Conservation (phyloP, 2,888 invertebrate genomes). For the Limnephilus rhombicus region DNA sequence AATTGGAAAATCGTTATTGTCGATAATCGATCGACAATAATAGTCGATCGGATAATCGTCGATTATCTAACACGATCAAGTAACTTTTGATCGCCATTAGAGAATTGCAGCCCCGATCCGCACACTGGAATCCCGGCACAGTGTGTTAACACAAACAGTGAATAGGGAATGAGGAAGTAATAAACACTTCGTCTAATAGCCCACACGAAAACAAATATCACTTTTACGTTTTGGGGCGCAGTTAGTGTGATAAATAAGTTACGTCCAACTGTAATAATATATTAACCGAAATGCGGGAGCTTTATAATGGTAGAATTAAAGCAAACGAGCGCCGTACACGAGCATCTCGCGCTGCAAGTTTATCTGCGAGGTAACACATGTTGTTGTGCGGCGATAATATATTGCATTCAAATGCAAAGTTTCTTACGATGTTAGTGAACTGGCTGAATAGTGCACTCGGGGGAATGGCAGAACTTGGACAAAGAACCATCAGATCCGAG, state of each 20-base stretch:
- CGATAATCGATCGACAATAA: no score
- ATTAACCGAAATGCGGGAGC: constrained; percentile 10
- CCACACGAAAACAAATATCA: constrained; percentile 40
- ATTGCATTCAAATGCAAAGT: constrained; percentile 20
- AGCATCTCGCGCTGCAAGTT: background rate
- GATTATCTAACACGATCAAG: no score
- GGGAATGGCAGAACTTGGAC: constrained; percentile 18
- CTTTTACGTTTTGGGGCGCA: constrained; percentile 17
- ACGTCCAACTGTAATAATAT: constrained; percentile 7
- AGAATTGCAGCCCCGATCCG: background rate
- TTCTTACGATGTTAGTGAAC: constrained; percentile 17
- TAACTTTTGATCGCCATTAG: no score
- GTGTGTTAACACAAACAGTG: background rate
- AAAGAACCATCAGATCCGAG: constrained; percentile 25
- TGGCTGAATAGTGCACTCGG: background rate
- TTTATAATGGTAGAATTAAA: constrained; percentile 3
- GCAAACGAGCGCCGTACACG: background rate
- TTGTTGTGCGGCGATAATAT: background rate
- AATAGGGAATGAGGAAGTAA: constrained; percentile 47
- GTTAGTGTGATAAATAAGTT: constrained; percentile 35
- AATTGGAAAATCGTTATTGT: no score
- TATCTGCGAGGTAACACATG: constrained; percentile 1
- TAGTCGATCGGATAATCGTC: no score
- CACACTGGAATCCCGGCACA: background rate
- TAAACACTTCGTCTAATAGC: constrained; percentile 39